Conservation (phyloP, 2,113 vertebrate species). For the Trematocara zebra region DNA sequence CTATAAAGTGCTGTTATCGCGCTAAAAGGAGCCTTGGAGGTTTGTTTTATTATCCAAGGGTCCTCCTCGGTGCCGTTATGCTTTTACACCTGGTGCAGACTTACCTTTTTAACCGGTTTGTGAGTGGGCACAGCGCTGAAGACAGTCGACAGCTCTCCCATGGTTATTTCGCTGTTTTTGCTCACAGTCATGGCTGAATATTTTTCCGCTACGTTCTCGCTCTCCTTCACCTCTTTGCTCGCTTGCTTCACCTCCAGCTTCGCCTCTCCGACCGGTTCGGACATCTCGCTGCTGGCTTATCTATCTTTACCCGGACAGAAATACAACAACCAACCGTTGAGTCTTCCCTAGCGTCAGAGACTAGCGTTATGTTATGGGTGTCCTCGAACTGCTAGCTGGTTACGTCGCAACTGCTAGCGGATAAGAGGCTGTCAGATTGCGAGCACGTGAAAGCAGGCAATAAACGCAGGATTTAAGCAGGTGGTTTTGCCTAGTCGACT, state of each 20-base stretch:
- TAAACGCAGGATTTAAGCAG: no score
- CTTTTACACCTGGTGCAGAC: not conserved
- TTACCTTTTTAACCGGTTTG: slow-evolving; percentile 74
- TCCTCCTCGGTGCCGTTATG: not conserved
- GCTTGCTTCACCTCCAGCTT: slow-evolving; percentile 70
- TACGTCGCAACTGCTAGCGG: not conserved
- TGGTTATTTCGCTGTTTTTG: slow-evolving; percentile 66
- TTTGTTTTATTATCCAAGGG: not conserved
- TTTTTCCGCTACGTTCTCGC: slow-evolving; percentile 74
- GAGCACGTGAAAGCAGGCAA: not conserved
- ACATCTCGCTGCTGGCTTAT: slow-evolving; percentile 31
- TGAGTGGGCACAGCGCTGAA: slow-evolving; percentile 67
- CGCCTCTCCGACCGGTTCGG: slow-evolving; percentile 45
- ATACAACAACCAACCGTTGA: not conserved
- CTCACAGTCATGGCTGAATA: slow-evolving; percentile 71
- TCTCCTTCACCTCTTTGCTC: slow-evolving; percentile 74
- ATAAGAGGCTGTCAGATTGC: not conserved
- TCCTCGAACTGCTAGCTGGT: slow-evolving; percentile 10
- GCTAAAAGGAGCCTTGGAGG: not conserved
- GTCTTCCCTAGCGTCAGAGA: not conserved
- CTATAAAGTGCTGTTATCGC: not conserved
- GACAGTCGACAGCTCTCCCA: slow-evolving; percentile 62
- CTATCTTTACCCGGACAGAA: not conserved
- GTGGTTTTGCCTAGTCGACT: not conserved
- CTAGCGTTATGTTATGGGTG: not conserved